phyloP scores from a whole-genome alignment of 1,140 invertebrate genomes.

The Bombus fervidus region DNA sequence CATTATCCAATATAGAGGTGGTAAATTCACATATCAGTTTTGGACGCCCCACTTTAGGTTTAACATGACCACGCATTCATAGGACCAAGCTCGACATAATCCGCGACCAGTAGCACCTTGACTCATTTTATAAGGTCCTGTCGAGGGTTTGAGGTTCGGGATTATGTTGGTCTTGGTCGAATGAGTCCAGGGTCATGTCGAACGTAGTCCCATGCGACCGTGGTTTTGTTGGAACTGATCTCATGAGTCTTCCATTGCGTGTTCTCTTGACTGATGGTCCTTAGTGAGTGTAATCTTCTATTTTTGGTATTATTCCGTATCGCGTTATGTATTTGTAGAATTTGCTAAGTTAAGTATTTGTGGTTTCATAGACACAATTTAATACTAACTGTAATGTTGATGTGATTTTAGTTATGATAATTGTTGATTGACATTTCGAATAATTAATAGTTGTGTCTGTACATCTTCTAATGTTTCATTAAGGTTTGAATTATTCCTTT shows the following conservation, averaged over 20 bases:
- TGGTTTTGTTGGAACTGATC: not conserved
- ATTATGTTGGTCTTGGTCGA: not conserved
- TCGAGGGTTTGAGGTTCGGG: not conserved
- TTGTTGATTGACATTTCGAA: not conserved
- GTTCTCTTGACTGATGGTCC: not conserved
- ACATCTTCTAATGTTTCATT: too few relatives aligned
- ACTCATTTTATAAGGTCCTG: not conserved
- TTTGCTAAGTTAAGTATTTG: not conserved
- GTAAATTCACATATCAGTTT: not conserved
- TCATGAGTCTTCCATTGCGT: not conserved
- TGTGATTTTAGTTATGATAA: not conserved
- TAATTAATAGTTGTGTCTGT: not conserved
- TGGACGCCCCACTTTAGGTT: fast-evolving
- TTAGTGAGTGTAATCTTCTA: not conserved
- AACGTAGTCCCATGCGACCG: not conserved
- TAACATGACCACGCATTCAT: not conserved
- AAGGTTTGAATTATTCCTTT: too few relatives aligned
- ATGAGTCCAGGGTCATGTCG: not conserved
- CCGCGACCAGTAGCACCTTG: not conserved
- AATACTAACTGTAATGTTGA: not conserved
- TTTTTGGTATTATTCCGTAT: not conserved
- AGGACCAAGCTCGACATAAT: not conserved
- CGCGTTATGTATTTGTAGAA: not conserved
- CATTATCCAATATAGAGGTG: not conserved
- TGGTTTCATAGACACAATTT: too few relatives aligned